phyloP scores from a whole-genome alignment of 2,797 vertebrate species.

The Megalops cyprinoides region DNA sequence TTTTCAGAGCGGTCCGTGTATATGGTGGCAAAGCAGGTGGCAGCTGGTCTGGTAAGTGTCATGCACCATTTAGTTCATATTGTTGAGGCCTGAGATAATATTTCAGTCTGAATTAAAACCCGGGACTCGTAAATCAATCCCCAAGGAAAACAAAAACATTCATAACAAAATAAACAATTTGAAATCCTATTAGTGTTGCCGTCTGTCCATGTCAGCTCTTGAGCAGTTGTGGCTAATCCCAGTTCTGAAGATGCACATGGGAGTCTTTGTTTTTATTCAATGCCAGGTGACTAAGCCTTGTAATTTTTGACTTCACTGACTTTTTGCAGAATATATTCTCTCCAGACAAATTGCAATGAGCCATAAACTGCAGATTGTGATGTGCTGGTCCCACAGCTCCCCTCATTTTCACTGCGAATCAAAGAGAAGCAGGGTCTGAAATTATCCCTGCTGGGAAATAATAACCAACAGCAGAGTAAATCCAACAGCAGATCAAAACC shows the following conservation, averaged over 20 bases:
- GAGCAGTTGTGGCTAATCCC: background rate
- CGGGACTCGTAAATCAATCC: background rate
- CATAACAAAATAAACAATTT: too few species aligned
- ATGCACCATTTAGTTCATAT: background rate
- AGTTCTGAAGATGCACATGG: background rate
- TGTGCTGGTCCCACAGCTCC: too few species aligned
- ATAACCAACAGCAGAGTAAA: too few species aligned
- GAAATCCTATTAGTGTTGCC: background rate
- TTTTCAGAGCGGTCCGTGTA: slow-evolving; percentile 68
- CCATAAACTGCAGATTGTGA: too few species aligned
- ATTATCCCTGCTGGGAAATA: too few species aligned
- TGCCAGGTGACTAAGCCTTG: too few species aligned
- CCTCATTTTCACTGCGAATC: too few species aligned
- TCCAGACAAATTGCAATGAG: too few species aligned
- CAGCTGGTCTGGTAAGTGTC: slow-evolving; percentile 66
- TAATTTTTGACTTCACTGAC: too few species aligned
- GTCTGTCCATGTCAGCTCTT: background rate
- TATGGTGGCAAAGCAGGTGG: slow-evolving; percentile 68
- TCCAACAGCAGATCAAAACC: too few species aligned
- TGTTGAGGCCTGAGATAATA: background rate
- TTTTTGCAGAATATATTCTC: too few species aligned
- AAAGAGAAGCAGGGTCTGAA: too few species aligned
- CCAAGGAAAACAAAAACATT: background rate
- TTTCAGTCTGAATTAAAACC: background rate
- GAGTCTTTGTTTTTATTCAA: background rate